Percentiles rank a stretch among this genome's conserved stretches.
Conservation (phyloP, 2,113 vertebrate species). For the Zosterops japonicus region DNA sequence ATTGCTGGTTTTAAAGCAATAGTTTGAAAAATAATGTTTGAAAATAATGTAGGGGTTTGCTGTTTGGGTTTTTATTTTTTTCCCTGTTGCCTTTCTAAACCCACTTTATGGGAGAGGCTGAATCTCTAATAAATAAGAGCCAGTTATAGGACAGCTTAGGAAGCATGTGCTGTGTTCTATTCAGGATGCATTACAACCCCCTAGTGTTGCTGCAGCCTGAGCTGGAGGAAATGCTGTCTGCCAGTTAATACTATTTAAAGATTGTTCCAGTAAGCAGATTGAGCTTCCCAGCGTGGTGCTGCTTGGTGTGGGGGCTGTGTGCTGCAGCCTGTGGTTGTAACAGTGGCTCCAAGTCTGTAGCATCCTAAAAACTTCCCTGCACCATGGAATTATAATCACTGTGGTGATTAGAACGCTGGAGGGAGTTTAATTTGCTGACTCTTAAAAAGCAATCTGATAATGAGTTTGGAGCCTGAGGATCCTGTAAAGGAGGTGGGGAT, state of each 20-base stretch:
- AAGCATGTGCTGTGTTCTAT: not conserved
- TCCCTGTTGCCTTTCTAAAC: not conserved
- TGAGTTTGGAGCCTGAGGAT: conserved; percentile 37
- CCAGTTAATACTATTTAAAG: conserved; percentile 38
- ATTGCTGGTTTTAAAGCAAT: not conserved
- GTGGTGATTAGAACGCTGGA: not conserved
- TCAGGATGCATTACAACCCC: not conserved
- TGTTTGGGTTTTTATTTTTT: not conserved
- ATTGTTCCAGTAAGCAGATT: conserved; percentile 25
- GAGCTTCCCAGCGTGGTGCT: not conserved
- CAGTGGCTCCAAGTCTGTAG: not conserved
- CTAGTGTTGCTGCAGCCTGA: not conserved
- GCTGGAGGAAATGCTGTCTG: not conserved
- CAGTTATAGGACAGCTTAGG: not conserved
- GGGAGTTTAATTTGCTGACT: conserved; percentile 23
- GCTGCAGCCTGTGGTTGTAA: not conserved
- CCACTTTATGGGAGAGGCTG: not conserved
- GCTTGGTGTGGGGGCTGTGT: not conserved
- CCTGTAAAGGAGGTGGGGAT: not conserved
- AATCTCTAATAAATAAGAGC: not conserved
- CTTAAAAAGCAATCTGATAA: conserved; percentile 16
- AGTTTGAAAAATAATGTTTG: not conserved
- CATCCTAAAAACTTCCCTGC: not conserved
- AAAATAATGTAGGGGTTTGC: not conserved
- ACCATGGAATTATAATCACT: not conserved